Evolutionary conservation across 37 sponge, comb jelly and placozoan species (phyloP).

Genomic region (Haliclona indistincta): DNA sequence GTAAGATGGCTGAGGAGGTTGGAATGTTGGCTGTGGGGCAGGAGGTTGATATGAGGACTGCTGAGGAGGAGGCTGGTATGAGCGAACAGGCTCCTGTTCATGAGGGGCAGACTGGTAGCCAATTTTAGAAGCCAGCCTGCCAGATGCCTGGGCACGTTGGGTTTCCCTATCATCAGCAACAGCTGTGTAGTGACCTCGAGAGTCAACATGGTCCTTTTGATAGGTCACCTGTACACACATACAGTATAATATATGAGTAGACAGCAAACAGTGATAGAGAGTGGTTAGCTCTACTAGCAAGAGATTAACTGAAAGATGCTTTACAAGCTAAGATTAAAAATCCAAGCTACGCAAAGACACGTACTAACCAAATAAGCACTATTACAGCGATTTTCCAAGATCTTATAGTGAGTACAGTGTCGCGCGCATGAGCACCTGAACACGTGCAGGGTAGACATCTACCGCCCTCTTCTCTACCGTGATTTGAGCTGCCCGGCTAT

Average conservation of each 20-base stretch:
- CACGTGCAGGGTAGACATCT: too few relatives aligned
- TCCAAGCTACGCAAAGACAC: too few relatives aligned
- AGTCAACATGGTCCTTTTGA: constrained; percentile 51
- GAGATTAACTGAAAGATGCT: too few relatives aligned
- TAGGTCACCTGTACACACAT: constrained; percentile 36
- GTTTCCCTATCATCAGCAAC: constrained; percentile 39
- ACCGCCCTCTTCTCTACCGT: too few relatives aligned
- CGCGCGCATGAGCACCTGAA: too few relatives aligned
- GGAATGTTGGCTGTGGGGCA: constrained; percentile 8
- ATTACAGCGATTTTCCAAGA: too few relatives aligned
- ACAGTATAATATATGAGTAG: not conserved
- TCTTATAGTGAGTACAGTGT: too few relatives aligned
- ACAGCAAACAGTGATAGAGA: not conserved
- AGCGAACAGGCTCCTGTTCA: constrained; percentile 13
- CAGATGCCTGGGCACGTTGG: constrained; percentile 23
- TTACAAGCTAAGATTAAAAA: too few relatives aligned
- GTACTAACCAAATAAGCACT: too few relatives aligned
- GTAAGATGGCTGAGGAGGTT: constrained; percentile 13
- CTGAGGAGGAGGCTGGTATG: constrained; percentile 13
- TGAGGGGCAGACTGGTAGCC: constrained; percentile 67
- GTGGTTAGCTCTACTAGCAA: too few relatives aligned
- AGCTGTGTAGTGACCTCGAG: constrained; percentile 51
- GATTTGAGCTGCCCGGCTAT: too few relatives aligned
- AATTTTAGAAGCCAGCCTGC: constrained; percentile 48
- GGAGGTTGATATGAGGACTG: constrained; percentile 4